Percentiles rank a stretch among this genome's conserved stretches.
These are phyloP conservation scores for Periparus ater DNA, from an alignment of 2,797 vertebrate genomes.

Conservation along the genomic window DNA sequence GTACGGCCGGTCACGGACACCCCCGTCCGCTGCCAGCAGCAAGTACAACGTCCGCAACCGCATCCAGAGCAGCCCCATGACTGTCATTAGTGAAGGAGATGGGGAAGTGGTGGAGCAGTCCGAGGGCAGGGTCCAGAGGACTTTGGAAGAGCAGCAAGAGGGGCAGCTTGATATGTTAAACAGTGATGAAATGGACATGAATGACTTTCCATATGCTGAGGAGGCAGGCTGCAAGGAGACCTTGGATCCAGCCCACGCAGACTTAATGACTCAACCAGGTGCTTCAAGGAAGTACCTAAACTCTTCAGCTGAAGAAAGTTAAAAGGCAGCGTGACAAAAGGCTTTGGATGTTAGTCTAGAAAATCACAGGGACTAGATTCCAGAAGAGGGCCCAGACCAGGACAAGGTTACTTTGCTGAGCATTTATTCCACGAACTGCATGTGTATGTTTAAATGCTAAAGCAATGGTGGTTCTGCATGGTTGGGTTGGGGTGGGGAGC, in stretches of 20 bases:
- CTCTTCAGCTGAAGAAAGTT: conserved; percentile 81
- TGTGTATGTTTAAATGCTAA: conserved; percentile 31
- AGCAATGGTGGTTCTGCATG: not conserved
- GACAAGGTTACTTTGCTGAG: conserved; percentile 52
- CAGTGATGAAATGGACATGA: conserved; percentile 31
- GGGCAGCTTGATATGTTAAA: conserved; percentile 51
- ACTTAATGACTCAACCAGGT: conserved; percentile 27
- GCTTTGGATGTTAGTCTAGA: conserved; percentile 31
- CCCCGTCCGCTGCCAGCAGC: conserved; percentile 96
- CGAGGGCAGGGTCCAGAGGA: conserved; percentile 53
- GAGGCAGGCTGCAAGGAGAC: conserved; percentile 15
- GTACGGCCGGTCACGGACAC: conserved; percentile 89
- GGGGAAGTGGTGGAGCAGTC: conserved; percentile 78
- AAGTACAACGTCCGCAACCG: conserved; percentile 91
- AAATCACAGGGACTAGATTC: conserved; percentile 48
- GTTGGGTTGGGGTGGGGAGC: conserved; percentile 7
- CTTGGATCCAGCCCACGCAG: not conserved
- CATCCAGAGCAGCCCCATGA: conserved; percentile 99
- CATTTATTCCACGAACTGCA: conserved; percentile 40
- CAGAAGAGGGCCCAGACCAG: conserved; percentile 65
- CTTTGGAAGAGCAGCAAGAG: conserved; percentile 31
- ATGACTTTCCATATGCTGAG: conserved; percentile 4
- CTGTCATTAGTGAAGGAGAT: conserved; percentile 94
- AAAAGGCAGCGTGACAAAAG: conserved; percentile 36
- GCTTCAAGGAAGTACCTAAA: conserved; percentile 71